Evolutionary conservation across 2,113 vertebrate species (phyloP), one percentile per base, ranked within the genome.

Genomic region (Serinus canaria): DNA sequence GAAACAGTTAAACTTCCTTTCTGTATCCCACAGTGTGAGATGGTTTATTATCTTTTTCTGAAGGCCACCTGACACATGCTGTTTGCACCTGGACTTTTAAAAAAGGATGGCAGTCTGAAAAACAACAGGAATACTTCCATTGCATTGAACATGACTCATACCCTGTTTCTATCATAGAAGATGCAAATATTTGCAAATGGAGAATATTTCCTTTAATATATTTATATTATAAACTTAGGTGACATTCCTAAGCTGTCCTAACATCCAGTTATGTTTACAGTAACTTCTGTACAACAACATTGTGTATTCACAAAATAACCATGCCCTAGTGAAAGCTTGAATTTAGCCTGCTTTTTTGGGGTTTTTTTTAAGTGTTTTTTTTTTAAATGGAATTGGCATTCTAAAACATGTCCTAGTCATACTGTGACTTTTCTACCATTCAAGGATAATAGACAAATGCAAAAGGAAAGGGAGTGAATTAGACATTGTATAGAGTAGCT

Each of bases 121-220:
- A 64, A 87, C 28, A 84, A 67, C 37, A 94, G 70, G 69, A 5
- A 41, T 37, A 84, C 7, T 75, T 90, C 73, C 49, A 6, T 39
- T 69, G 50, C 31, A 52, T 7, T 86, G 44, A 97, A 78, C 77
- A 56, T 78, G 87, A 85, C 52, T 92, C 84, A 62, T 60, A 50
- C 33, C 17, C 62, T 70, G 47, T 22, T 93, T 90, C 59, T 92
- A 27, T 66, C 73, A 69, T 74, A 85, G 56, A 83, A 89, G 72
- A 86, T 78, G 17, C 30, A 92, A 68, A 96, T 90, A 72, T 93
- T 95, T 67, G 63, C 44, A 87, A 76, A 35, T 76, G 47, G 94
- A 86, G 93, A 86, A 87, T 78, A 88, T 66, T 94, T 92, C 21
- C 93, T 97, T 94, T 87, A 94, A 89, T 82, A 74, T 75, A 83